Evolutionary conservation across 2,113 vertebrate species (phyloP), one percentile per base, ranked within the genome.

Genomic region (Kryptolebias marmoratus): DNA sequence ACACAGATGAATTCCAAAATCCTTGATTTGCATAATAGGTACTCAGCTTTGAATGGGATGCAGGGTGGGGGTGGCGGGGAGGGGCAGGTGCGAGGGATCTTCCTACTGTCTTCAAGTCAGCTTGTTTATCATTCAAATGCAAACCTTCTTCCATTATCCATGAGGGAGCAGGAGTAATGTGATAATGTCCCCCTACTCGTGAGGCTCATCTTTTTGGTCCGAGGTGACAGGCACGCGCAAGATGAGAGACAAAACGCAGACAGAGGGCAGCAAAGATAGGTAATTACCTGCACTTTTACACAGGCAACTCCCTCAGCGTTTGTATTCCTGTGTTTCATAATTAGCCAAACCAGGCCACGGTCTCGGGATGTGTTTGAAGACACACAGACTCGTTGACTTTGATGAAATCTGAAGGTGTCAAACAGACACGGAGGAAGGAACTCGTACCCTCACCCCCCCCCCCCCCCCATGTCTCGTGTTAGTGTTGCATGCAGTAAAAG

Each of bases 41-140:
- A 53, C 75, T 85, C 77, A 73, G 75, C 85, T 84, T 80, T 84
- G 73, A 80, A 81, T 79, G 72, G 61, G 50, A 60, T 22, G 58
- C 48, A 67, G 5, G 67, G 28, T 47, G 36, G 44, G 53, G 55
- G 57, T 31, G 52, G 71, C 48, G 45, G 57, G 71, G 73, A 36
- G 72, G 65, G 84, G 84, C 63, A 85, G 82, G 68, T 76, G 73
- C 68, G 61, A 89, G 78, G 87, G 88, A 91, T 93, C 89, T 88
- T 86, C 54, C 76, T 54, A 75, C 75, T 91, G 90, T 93, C 91
- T 93, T 78, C 83, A 83, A 93, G 90, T 91, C 89, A 89, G 91
- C 91, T 91, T 94, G 93, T 94, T 94, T 91, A 93, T 92, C 89
- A 93, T 94, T 93, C 90, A 92, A 93, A 92, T 90, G 87, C 87